Evolutionary conservation across 2,113 vertebrate genomes (phyloP), one percentile per base, ranked within the genome.

Genomic region (Agelaius phoeniceus): DNA sequence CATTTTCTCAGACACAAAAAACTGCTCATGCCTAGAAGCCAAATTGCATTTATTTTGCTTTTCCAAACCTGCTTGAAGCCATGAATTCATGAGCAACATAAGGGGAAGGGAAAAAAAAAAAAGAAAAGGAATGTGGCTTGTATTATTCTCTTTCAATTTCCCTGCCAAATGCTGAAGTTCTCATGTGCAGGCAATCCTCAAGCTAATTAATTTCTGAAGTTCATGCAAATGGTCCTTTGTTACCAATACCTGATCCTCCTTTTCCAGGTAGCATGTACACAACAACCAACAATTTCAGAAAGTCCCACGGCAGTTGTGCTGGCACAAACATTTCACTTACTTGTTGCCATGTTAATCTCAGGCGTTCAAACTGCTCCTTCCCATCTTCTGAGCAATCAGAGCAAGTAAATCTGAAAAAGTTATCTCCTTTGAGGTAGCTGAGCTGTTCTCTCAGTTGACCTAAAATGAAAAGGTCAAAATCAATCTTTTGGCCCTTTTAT

Each of bases 371-470:
- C 62, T 98, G 99, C 89, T 99, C 99, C 96, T 99, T 99, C 35
- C 98, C 98, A 59, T 99, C 99, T 73, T 99, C 99, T 0, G 99
- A 98, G 93, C 99, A 99, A 91, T 98, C 98, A 0, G 83, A 98
- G 96, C 99, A 99, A 91, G 97, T 96, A 83, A 99, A 99, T 90
- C 99, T 99, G 93, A 99, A 99, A 97, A 99, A 99, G 97, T 99
- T 99, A 96, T 99, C 99, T 35, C 99, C 99, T 92, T 99, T 99
- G 94, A 99, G 98, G 97, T 99, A 99, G 97, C 99, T 99, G 78
- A 99, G 99, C 96, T 99, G 98, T 84, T 84, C 99, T 41, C 97
- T 98, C 68, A 99, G 97, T 97, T 99, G 99, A 97, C 98, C 99
- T 99, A 97, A 91, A 96, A 95, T 15, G 39, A 91, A 85, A 24